Percentiles rank a stretch among this genome's conserved stretches.
These are phyloP conservation scores for Aleiodes sp. DNA, from an alignment of 1,140 invertebrate species.

Conservation along the genomic window DNA sequence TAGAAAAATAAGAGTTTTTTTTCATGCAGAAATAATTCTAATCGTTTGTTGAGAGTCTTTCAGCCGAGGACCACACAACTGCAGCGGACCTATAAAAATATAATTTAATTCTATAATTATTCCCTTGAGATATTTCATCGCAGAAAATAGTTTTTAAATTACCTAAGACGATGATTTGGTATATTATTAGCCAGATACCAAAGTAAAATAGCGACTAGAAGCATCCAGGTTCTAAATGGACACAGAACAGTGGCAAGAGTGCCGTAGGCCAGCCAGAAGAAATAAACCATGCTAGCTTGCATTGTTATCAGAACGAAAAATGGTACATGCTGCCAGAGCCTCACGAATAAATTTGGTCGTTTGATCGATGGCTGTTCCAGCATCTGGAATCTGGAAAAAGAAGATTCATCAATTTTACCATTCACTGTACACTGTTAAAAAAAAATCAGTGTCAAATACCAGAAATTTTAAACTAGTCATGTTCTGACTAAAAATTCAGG, in stretches of 20 bases:
- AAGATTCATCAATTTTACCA: background rate
- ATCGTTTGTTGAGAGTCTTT: background rate
- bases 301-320: slow-evolving; percentile 71
- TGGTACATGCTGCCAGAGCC: slow-evolving; percentile 63
- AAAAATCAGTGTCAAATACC: too few relatives aligned
- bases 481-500: too few relatives aligned
- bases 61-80: slow-evolving; percentile 38
- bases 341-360: slow-evolving; percentile 44
- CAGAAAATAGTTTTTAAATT: slow-evolving; percentile 24
- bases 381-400: slow-evolving; percentile 53
- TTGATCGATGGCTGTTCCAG: slow-evolving; percentile 53
- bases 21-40: background rate
- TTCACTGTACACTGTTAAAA: too few relatives aligned
- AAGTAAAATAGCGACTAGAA: slow-evolving; percentile 73
- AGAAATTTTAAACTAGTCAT: too few relatives aligned
- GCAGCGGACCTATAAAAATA: slow-evolving; percentile 42
- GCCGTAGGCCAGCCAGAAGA: slow-evolving; percentile 85
- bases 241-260: slow-evolving; percentile 80
- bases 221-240: slow-evolving; percentile 82
- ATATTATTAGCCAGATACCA: slow-evolving; percentile 70
- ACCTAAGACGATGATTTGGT: slow-evolving; percentile 67
- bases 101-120: slow-evolving; percentile 7
- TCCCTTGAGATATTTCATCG: background rate
- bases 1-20: background rate
- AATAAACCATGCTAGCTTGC: slow-evolving; percentile 78